Evolutionary conservation across 2,888 invertebrate species (phyloP).

Genomic region (Doris montereyensis): DNA sequence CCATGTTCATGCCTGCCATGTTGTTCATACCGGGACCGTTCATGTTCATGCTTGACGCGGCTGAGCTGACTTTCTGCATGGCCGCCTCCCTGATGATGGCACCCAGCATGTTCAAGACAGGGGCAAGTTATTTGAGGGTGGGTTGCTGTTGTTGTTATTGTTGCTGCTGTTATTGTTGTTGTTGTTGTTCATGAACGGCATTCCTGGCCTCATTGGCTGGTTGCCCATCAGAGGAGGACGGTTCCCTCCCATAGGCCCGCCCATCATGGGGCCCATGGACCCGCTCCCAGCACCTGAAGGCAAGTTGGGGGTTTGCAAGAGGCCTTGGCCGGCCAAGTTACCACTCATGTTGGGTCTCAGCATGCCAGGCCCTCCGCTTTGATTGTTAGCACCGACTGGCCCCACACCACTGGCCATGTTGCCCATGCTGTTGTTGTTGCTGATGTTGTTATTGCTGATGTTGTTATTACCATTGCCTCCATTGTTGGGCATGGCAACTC

Average conservation of each 20-base stretch:
- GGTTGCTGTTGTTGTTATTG: constrained; percentile 24
- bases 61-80: constrained; percentile 37
- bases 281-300: background rate
- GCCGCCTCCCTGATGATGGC: constrained; percentile 39
- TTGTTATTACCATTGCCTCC: background rate
- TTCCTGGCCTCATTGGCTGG: constrained; percentile 29
- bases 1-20: constrained; percentile 23
- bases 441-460: background rate
- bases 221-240: constrained; percentile 25
- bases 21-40: constrained; percentile 10
- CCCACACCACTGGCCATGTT: background rate
- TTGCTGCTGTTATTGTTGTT: constrained; percentile 5
- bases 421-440: constrained; percentile 3
- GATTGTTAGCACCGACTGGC: no score
- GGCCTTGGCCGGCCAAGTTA: constrained; percentile 20
- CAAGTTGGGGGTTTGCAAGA: constrained; percentile 26
- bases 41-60: constrained; percentile 21
- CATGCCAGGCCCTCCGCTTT: constrained; percentile 29
- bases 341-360: constrained; percentile 24
- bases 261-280: background rate
- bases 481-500: constrained; percentile 1
- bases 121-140: constrained; percentile 35
- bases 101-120: constrained; percentile 48
- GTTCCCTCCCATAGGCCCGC: constrained; percentile 11
- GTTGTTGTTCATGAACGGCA: constrained; percentile 23